Evolutionary conservation across 2,888 invertebrate species (phyloP), one percentile per base, ranked within the genome.

Genomic region (Zygogramma bicolorata): DNA sequence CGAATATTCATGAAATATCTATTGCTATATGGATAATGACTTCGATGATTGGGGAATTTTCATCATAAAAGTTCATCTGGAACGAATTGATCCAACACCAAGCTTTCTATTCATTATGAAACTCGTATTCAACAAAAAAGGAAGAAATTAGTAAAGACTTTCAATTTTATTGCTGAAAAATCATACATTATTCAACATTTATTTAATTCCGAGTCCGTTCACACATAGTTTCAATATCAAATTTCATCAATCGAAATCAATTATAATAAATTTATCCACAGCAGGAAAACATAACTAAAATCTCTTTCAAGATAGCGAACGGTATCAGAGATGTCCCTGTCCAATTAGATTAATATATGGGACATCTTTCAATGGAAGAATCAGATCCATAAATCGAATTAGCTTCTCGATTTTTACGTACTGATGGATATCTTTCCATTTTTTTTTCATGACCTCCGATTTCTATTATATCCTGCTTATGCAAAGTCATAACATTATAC

Each of bases 251-350:
- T 20, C 1, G 18, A 7, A 3, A 46, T 4, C 8, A 8, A 20
- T 46, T 46, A 20, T 46, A 10, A 46, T 46, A 46, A 22, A 46
- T 46, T 20, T 7, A 46, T 46, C 18, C 18, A 69, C 69, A n/a
- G n/a, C n/a, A 69, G 65, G 69, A 69, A 69, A 57, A 42, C 42
- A 69, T 69, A 57, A 69, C 58, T 69, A 63, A 63, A 69, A 69
- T 63, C 57, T 57, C 57, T 58, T 27, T 69, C 63, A 38, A 57
- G 40, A 69, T 69, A 65, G 42, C 49, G 31, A 46, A 63, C 40
- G 29, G 29, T 46, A 63, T 69, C 4, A 31, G 63, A 57, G 49
- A 34, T 65, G 63, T 42, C 59, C 67, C 67, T 73, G 58, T 70
- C 66, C 63, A 67, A 63, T 66, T 62, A 61, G 57, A 57, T 66